Percentiles rank a stretch among this genome's conserved stretches.
Evolutionary conservation across 2,797 vertebrate species (phyloP).

Genomic region (Sebastolobus altivelis): DNA sequence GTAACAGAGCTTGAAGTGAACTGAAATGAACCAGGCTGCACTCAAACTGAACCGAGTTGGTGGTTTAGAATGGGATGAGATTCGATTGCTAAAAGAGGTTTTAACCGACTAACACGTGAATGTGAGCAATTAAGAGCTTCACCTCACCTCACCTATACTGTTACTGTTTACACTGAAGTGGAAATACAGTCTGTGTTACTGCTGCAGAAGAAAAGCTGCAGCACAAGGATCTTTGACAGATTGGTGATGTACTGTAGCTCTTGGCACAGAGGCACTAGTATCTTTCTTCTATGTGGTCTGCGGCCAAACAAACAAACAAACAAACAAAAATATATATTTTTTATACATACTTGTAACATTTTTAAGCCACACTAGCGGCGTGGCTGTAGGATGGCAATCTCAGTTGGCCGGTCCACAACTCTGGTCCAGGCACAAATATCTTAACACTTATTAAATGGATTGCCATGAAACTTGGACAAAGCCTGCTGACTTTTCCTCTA

Average conservation of each 20-base stretch:
- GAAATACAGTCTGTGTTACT: slow-evolving; percentile 7
- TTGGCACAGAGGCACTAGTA: slow-evolving; percentile 5
- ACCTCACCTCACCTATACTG: not conserved
- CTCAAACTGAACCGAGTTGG: not conserved
- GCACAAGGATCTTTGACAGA: slow-evolving; percentile 32
- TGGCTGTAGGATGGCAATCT: not conserved
- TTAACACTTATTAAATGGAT: not conserved
- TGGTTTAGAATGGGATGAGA: slow-evolving; percentile 2
- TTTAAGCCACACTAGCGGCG: not conserved
- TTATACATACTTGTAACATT: not conserved
- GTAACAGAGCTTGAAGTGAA: slow-evolving; percentile 9
- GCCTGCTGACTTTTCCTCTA: not conserved
- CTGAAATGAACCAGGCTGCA: not conserved
- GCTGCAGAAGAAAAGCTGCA: slow-evolving; percentile 23
- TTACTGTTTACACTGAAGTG: not conserved
- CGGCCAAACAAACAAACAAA: slow-evolving; percentile 6
- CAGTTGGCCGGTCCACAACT: not conserved
- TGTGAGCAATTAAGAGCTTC: slow-evolving; percentile 14
- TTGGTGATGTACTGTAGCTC: slow-evolving; percentile 24
- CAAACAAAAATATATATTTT: not conserved
- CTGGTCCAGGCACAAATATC: not conserved
- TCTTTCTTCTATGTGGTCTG: slow-evolving; percentile 16
- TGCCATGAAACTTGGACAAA: not conserved
- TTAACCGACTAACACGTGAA: not conserved
- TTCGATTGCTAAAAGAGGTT: slow-evolving; percentile 8